These are phyloP conservation scores for Erebia epiphron DNA, from an alignment of 2,888 invertebrate species.

Conservation along the genomic window DNA sequence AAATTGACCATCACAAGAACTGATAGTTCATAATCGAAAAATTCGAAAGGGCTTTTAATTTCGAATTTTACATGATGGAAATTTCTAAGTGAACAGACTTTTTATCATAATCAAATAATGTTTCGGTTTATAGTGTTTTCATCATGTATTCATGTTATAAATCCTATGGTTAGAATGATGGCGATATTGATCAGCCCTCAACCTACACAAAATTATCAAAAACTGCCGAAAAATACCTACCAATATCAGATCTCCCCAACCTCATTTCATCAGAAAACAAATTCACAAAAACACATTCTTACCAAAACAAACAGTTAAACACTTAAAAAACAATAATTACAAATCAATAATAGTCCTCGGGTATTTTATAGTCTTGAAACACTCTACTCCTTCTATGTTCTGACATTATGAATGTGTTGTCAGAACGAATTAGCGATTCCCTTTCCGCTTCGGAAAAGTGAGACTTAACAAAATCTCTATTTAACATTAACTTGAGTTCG, in stretches of 20 bases:
- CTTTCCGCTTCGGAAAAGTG: conserved; percentile 62
- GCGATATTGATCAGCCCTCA: not conserved
- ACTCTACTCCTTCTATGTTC: conserved; percentile 62
- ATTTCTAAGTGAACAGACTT: not conserved
- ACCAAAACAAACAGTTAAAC: conserved; percentile 10
- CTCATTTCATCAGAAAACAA: not conserved
- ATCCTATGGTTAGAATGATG: too few relatives aligned
- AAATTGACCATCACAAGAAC: conserved; percentile 1
- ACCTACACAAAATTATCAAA: not conserved
- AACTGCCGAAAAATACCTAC: not conserved
- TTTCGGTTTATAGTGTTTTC: not conserved
- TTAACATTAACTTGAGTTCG: conserved; percentile 57
- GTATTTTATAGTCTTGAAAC: conserved; percentile 46
- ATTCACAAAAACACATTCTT: conserved; percentile 1
- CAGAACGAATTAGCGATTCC: conserved; percentile 66
- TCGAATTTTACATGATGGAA: not conserved
- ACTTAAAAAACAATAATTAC: not conserved
- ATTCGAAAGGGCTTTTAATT: not conserved
- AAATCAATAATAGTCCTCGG: conserved; percentile 45
- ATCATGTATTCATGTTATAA: not conserved
- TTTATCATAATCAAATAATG: not conserved
- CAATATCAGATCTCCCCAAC: not conserved
- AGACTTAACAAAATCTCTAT: conserved; percentile 62
- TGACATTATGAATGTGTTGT: conserved; percentile 70
- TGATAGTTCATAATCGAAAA: not conserved